These are phyloP conservation scores for Meteorus colon DNA, from an alignment of 2,888 invertebrate species.

Conservation along the genomic window DNA sequence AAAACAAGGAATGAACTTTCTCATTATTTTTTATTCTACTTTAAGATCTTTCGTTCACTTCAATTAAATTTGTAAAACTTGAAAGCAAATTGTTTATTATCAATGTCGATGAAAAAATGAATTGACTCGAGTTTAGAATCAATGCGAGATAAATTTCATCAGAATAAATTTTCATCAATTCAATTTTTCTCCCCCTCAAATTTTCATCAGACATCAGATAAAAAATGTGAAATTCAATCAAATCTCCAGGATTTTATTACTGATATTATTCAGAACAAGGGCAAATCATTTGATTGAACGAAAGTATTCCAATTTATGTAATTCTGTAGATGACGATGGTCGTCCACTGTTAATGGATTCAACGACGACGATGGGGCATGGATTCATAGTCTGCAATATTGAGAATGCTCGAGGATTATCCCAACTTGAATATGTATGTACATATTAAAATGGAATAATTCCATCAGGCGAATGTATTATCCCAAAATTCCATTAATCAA, in stretches of 20 bases:
- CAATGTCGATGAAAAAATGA: no score
- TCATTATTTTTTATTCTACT: no score
- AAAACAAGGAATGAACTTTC: no score
- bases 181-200: no score
- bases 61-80: no score
- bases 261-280: not conserved
- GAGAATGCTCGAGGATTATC: not conserved
- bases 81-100: no score
- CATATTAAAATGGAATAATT: not conserved
- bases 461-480: not conserved
- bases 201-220: not conserved
- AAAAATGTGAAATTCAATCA: not conserved
- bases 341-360: not conserved
- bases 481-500: not conserved
- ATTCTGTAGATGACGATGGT: not conserved
- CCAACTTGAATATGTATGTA: not conserved
- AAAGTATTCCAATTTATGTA: conserved; percentile 7
- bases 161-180: no score
- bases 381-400: conserved; percentile 7
- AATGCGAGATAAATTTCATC: no score
- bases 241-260: not conserved
- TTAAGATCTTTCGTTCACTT: no score
- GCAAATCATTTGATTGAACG: not conserved
- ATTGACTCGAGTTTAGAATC: no score
- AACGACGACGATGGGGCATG: not conserved